Percentiles rank a stretch among this genome's conserved stretches.
These are phyloP conservation scores for Euspilapteryx auroguttella DNA, from an alignment of 2,888 invertebrate species.

Conservation along the genomic window DNA sequence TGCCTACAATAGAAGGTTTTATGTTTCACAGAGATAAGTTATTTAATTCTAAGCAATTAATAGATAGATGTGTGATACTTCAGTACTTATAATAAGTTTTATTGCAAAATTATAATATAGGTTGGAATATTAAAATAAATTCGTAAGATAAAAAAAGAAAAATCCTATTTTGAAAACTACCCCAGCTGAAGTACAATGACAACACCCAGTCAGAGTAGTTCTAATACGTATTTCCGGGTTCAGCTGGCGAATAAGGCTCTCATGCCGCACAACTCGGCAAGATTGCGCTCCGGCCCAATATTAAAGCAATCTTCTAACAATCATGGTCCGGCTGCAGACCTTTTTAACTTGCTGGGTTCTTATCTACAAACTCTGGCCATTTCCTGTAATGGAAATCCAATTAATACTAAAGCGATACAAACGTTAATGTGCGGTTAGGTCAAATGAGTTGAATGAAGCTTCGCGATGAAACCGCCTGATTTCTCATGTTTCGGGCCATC, in stretches of 20 bases:
- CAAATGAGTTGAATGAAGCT: not conserved
- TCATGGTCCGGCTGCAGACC: constrained; percentile 19
- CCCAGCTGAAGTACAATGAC: too few relatives aligned
- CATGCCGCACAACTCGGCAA: constrained; percentile 17
- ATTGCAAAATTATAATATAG: too few relatives aligned
- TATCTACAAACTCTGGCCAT: constrained; percentile 33
- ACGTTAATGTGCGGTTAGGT: constrained; percentile 14
- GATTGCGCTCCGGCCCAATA: constrained; percentile 23
- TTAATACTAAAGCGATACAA: constrained; percentile 40
- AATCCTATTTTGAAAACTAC: too few relatives aligned
- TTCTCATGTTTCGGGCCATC: not conserved
- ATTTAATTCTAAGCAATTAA: too few relatives aligned
- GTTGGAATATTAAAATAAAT: too few relatives aligned
- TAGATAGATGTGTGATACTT: too few relatives aligned
- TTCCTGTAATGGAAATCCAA: constrained; percentile 43
- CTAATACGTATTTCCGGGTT: not conserved
- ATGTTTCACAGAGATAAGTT: too few relatives aligned
- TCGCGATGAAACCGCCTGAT: not conserved
- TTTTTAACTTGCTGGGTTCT: constrained; percentile 22
- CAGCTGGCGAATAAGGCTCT: constrained; percentile 1
- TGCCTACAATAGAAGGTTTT: too few relatives aligned
- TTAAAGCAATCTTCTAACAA: constrained; percentile 31
- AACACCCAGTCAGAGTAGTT: constrained; percentile 7
- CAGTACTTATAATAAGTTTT: too few relatives aligned
- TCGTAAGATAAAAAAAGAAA: too few relatives aligned